Base-by-base conservation (phyloP, 1,140 invertebrate genomes). In the Tetragonula clypearis region DNA sequence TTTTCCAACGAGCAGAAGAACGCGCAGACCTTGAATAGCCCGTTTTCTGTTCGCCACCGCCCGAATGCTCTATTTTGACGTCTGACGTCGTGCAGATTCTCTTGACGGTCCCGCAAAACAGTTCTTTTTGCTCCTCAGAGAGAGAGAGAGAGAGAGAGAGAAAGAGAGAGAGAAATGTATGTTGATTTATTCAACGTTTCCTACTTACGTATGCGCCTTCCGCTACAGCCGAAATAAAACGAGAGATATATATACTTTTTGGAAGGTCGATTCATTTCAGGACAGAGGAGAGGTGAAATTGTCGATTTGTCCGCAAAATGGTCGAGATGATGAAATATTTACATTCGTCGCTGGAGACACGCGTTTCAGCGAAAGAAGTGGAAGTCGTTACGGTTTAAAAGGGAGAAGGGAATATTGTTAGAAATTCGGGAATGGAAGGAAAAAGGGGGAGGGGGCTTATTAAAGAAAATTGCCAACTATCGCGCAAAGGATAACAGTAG, bases 401-500 rank as follows among this genome's bases (percentile, higher is more conserved):
- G 4, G 17, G 19, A 68, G 26, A 30, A 35, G 6, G 26, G 26
- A 65, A 41, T 41, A 6, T 41, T 17, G 14, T 6, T 14, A 6
- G 6, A 35, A 35, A 17, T 19, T 15, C 8, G n/a, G 2, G 53
- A 19, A 23, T 8, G n/a, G 15, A 58, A 35, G 55, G 23, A 15
- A 30, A 35, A 35, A 4, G 35, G 35, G 35, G 35, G 35, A 19
- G 73, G 0, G 17, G 15, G 23, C 23, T 78, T 65, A 62, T 78
- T 78, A 49, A 78, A 65, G 35, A 53, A 21, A 76, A 69, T 77
- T 26, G 73, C 62, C 0, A 77, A 35, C 23, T 58, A 21, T 26
- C 53, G 60, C n/a, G 21, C 53, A 77, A 30, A 69, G 71, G 35
- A 82, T 68, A 82, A 76, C 35, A 81, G 9, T 30, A 0, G 21